phyloP scores from a whole-genome alignment of 2,113 vertebrate genomes.

The Platanista minor region DNA sequence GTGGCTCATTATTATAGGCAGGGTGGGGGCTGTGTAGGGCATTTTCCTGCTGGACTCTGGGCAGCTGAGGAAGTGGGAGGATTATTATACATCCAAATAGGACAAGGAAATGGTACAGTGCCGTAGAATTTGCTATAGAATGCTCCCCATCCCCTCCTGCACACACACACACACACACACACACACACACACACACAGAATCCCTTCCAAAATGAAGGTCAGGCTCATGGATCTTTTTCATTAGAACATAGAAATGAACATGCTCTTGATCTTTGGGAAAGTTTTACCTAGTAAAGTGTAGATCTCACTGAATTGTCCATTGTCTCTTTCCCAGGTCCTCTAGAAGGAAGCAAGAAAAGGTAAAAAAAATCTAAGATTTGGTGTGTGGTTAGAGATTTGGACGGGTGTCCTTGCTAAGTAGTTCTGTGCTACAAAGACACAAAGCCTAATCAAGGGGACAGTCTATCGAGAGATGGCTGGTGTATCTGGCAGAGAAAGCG shows the following conservation, averaged over 20 bases:
- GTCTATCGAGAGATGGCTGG: background rate
- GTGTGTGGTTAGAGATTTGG: background rate
- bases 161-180: background rate
- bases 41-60: conserved; percentile 55
- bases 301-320: background rate
- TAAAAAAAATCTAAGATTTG: background rate
- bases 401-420: background rate
- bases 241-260: background rate
- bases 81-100: background rate
- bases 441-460: background rate
- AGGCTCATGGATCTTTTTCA: background rate
- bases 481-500: background rate
- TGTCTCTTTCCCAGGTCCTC: background rate
- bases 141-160: background rate
- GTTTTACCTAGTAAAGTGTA: background rate
- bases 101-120: background rate
- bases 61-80: conserved; percentile 16
- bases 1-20: conserved; percentile 61
- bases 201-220: background rate
- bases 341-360: background rate
- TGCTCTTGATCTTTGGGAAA: background rate
- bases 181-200: background rate
- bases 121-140: background rate
- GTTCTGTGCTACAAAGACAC: background rate
- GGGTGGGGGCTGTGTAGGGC: conserved; percentile 24